Evolutionary conservation across 2,888 invertebrate genomes (phyloP), one percentile per base, ranked within the genome.

Genomic region (Sphaerophoria taeniata): DNA sequence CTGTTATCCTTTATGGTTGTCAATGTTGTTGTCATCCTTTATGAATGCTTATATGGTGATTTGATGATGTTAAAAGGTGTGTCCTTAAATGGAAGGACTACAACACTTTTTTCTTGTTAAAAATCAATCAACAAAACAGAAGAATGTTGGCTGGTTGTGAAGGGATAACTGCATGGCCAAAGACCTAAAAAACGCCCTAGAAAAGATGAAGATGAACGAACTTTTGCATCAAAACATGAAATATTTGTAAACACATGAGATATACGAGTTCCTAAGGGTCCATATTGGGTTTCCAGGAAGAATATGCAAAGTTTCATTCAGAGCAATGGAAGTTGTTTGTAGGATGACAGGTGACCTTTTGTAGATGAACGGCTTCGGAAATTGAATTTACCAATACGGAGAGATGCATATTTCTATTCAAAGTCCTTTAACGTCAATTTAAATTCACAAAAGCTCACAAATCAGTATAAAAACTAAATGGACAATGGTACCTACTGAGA

Each of bases 41-140:
- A 45, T 45, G 9, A 24, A 11, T 14, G 56, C 14, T 6, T n/a
- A 9, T 16, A 16, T 43, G 71, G 34, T 61, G 70, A 82, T 24
- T 24, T 39, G 73, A 77, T 55, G 83, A 79, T 67, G 67, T 45
- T 55, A 73, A 76, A 76, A 85, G 80, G 80, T 81, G 81, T 85
- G 76, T 36, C 85, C 58, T 81, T 55, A 12, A 51, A 55, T 56
- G 47, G 33, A 70, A 61, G 47, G 76, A 69, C 56, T 24, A 69
- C 14, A 47, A 16, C 43, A 60, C 36, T 56, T 51, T 53, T 73
- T 71, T 76, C 72, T 67, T 61, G 56, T 74, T 78, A 76, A 85
- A 76, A 85, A 76, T 77, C 80, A 85, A 81, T 81, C 76, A 76
- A 80, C 31, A 70, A 33, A 1, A 24, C 24, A 67, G 67, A 70